Base-by-base conservation (phyloP, 2,888 invertebrate species). In the Torymus texanus region DNA sequence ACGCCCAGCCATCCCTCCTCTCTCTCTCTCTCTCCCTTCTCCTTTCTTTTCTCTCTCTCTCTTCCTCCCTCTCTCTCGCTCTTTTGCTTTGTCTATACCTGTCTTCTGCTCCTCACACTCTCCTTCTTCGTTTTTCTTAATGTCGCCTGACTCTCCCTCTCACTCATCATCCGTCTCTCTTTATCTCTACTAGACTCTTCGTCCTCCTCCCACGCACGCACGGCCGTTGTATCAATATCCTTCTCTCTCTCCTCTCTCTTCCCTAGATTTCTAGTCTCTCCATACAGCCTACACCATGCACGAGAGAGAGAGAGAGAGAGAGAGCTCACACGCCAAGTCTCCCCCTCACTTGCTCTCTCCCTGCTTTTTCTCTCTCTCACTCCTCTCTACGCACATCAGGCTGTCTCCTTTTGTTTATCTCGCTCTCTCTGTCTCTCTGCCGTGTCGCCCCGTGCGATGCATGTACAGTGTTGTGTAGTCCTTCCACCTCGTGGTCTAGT, bases 341-440 rank as follows among this genome's bases (percentile, higher is more conserved):
- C 51, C 51, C 51, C 61, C 59, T 16, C 51, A 29, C 50, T 58
- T 4, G 41, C 29, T 51, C 18, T 16, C 21, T 24, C 59, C 3
- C 2, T 50, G 18, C 13, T 41, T 13, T 24, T 11, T 21, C 50
- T 58, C 10, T 59, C 29, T 51, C 18, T 24, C 51, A 11, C 2
- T 50, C 18, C 13, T 53, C 18, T 41, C 18, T 24, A 21, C 16
- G 41, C 67, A 24, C 13, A 53, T 18, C 51, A 14, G 12, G n/a
- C 66, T 76, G 79, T 79, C 58, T 83, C 82, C 68, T 82, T 82
- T 29, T 83, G 82, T 79, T 84, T 84, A 79, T 83, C 82, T 59
- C 82, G 78, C 68, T 82, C 80, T 68, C 82, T 75, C 51, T 79
- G 51, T 76, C 58, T 29, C 16, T 12, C 18, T 50, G 59, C 14